Base-by-base conservation (phyloP, 2,113 vertebrate genomes). In the Actenoides hombroni region DNA sequence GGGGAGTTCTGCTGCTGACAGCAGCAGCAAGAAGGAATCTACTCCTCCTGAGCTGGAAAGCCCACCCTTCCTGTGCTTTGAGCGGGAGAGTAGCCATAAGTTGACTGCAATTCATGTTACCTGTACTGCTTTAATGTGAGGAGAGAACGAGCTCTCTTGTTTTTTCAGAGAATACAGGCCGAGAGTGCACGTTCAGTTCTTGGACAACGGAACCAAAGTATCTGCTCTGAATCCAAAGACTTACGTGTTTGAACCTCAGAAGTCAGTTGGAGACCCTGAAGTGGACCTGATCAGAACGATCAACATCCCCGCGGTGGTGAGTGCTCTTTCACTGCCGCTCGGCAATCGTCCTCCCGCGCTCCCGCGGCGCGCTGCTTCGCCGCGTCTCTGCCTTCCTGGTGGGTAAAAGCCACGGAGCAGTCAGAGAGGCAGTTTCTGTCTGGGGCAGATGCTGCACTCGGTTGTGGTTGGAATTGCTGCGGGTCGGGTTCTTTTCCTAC, bases 251-350 rank as follows among this genome's bases (percentile, higher is more conserved):
- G 98, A 99, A 69, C 97, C 65, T 26, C 83, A 98, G 89, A 98
- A 99, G 94, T 99, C 99, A 39, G 95, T 98, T 40, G 99, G 99
- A 80, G 98, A 99, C 59, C 98, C 99, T 69, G 76, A 98, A 84
- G 97, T 97, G 53, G 99, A 99, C 92, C 96, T 98, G 77, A 98
- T 99, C 86, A 98, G 99, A 94, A 99, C 99, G 2, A 31, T 99
- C 81, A 99, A 99, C 97, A 98, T 99, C 93, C 99, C 99, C 90
- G 98, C 98, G 19, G 64, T 99, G 99, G 99, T 99, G 97, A 98
- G 98, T 95, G 57, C 57, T 77, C 60, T 48, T 82, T 63, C 44
- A 4, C 83, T 85, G 26, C 54, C 75, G 68, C 61, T 42, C 37
- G 60, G 88, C 37, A 57, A 37, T 78, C 19, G 21, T 57, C 71